phyloP scores from a whole-genome alignment of 2,888 invertebrate genomes.

The Hirtodrosophila confusa region DNA sequence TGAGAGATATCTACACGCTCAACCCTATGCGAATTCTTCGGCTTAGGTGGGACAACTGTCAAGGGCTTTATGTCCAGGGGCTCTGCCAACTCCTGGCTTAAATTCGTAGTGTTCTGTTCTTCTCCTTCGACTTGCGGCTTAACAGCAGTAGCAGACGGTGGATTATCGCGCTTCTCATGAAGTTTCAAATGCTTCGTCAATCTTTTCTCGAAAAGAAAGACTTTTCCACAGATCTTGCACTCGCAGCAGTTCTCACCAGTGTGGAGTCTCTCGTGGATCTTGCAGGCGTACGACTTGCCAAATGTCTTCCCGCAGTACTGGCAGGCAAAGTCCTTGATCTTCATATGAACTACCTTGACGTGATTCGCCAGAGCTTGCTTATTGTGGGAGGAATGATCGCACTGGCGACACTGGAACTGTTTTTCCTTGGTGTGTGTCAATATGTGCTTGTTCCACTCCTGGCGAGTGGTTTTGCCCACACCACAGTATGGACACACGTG shows the following conservation, averaged over 20 bases:
- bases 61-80: slow-evolving; percentile 3
- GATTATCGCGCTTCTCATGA: slow-evolving; percentile 64
- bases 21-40: slow-evolving; percentile 73
- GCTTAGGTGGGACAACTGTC: slow-evolving; percentile 41
- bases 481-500: slow-evolving; percentile 83
- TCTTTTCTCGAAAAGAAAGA: slow-evolving; percentile 80
- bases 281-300: slow-evolving; percentile 81
- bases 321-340: slow-evolving; percentile 81
- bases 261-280: slow-evolving; percentile 81
- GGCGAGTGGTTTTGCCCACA: slow-evolving; percentile 82
- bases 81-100: neutral
- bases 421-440: slow-evolving; percentile 82
- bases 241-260: slow-evolving; percentile 82
- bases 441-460: slow-evolving; percentile 82
- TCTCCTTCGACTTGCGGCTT: slow-evolving; percentile 16
- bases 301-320: slow-evolving; percentile 82
- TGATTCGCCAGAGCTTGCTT: slow-evolving; percentile 81
- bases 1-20: slow-evolving; percentile 80
- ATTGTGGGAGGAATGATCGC: slow-evolving; percentile 81
- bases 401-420: slow-evolving; percentile 80
- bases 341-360: slow-evolving; percentile 81
- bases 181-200: slow-evolving; percentile 81
- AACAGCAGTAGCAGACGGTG: neutral
- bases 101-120: too few relatives aligned
- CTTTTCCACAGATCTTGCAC: slow-evolving; percentile 80